Base-by-base conservation (phyloP, 2,797 vertebrate species). In the Champsocephalus gunnari region DNA sequence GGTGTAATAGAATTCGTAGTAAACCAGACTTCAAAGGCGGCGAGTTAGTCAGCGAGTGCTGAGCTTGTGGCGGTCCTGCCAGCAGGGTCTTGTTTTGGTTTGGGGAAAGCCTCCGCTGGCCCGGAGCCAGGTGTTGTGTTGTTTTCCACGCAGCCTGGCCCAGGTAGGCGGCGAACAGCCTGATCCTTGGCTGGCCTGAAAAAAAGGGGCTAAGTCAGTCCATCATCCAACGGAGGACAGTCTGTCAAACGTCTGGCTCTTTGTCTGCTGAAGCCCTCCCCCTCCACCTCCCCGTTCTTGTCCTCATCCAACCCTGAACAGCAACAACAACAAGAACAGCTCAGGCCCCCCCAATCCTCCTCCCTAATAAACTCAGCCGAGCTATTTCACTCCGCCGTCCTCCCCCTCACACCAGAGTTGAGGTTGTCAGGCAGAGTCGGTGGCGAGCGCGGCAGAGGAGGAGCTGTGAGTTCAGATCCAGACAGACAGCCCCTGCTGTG, bases 401-500 rank as follows among this genome's bases (percentile, higher is more conserved):
- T 79, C 80, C 80, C 77, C 76, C 82, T 80, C 84, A 66, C 79
- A 62, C 79, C 77, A 71, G 81, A 88, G 87, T 79, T 9, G 48
- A 80, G 79, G 87, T 85, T 90, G 88, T 92, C 86, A 88, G 88
- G 80, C 84, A 66, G 83, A 88, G 87, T 89, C 57, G 78, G 76
- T 75, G 88, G 80, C 64, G 57, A 90, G 75, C 2, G 51, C 83
- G 83, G 80, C 81, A 53, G 82, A 68, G 58, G 82, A 83, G 71
- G 80, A 88, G 79, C 82, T 79, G 80, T 81, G 86, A 87, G 79
- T 83, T 88, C 74, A 87, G 83, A 90, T 91, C 61, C n/a, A 81
- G 85, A 75, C 88, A 86, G 89, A 90, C 89, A 83, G 87, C 81
- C 86, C 88, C 88, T 85, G 90, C 88, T 88, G 90, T 48, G 89